Percentiles rank a stretch among this genome's conserved stretches.
Conservation (phyloP, 2,888 invertebrate genomes). For the Tribolium freemani region DNA sequence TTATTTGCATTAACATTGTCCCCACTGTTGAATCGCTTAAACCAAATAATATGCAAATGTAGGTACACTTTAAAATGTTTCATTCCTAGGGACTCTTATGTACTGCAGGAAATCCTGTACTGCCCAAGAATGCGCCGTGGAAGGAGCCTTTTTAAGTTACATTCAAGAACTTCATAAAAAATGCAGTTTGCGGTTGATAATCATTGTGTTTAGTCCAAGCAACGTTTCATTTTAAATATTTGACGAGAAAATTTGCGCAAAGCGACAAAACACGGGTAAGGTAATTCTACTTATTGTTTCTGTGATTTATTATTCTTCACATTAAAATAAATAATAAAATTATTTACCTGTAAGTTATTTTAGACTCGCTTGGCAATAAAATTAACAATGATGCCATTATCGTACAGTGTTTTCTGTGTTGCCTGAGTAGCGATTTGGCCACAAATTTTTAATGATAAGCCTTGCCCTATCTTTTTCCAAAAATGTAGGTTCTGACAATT, state of each 20-base stretch:
- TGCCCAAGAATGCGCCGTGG: neutral
- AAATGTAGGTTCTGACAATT: too few species aligned
- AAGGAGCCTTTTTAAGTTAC: neutral
- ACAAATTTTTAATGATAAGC: too few species aligned
- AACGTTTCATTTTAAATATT: neutral
- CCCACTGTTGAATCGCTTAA: neutral
- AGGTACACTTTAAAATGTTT: neutral
- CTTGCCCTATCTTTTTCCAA: too few species aligned
- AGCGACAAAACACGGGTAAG: neutral
- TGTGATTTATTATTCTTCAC: too few species aligned
- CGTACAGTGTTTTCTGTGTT: too few species aligned
- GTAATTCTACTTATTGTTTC: neutral
- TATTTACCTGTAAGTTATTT: too few species aligned
- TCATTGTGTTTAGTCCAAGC: neutral
- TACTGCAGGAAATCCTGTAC: neutral
- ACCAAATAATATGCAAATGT: neutral
- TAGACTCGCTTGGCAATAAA: too few species aligned
- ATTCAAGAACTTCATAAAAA: neutral
- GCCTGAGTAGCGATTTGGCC: too few species aligned
- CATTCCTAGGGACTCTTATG: neutral
- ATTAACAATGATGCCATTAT: too few species aligned
- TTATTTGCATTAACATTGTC: too few species aligned
- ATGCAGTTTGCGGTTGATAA: neutral
- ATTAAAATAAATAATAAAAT: too few species aligned
- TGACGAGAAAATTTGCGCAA: neutral